Conservation (phyloP, 37 sponge, comb jelly and placozoan genomes). For the Oopsacas minuta region DNA sequence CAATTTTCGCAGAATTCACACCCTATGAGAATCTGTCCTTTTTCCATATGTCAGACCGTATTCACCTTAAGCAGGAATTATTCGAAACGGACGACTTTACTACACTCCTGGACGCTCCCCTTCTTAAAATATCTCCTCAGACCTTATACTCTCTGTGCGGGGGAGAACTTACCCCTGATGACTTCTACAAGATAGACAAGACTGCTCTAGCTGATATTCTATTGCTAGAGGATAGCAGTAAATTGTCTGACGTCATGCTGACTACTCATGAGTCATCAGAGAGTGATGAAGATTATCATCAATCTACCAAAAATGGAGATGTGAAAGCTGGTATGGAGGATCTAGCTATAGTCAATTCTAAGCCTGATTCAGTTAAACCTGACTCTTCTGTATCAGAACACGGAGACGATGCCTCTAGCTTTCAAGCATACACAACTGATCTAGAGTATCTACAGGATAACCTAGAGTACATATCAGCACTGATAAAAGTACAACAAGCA, state of each 20-base stretch:
- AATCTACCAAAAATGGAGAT: neutral
- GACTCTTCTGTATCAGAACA: neutral
- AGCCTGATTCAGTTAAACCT: neutral
- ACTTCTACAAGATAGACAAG: conserved; percentile 57
- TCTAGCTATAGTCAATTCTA: neutral
- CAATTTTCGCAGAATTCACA: conserved; percentile 14
- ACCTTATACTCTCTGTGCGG: conserved; percentile 36
- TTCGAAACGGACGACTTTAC: conserved; percentile 42
- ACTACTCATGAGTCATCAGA: neutral
- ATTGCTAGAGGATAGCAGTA: neutral
- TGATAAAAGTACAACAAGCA: neutral
- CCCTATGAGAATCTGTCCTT: neutral
- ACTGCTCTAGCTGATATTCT: conserved; percentile 44
- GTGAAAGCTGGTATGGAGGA: neutral
- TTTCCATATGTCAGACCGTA: conserved; percentile 11
- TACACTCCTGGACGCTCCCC: conserved; percentile 20
- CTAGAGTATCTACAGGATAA: conserved; percentile 56
- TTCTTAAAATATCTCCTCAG: conserved; percentile 32
- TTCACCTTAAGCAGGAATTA: conserved; percentile 38
- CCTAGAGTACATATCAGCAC: conserved; percentile 25
- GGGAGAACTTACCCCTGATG: conserved; percentile 35
- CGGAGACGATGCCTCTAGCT: neutral
- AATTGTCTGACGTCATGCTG: neutral
- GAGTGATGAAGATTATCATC: conserved; percentile 22
- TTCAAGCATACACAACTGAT: conserved; percentile 37